A percentile compares a stretch with the other conserved stretches of the same genome.
Conservation (phyloP, 2,888 invertebrate species). For the Epinotia ramella region DNA sequence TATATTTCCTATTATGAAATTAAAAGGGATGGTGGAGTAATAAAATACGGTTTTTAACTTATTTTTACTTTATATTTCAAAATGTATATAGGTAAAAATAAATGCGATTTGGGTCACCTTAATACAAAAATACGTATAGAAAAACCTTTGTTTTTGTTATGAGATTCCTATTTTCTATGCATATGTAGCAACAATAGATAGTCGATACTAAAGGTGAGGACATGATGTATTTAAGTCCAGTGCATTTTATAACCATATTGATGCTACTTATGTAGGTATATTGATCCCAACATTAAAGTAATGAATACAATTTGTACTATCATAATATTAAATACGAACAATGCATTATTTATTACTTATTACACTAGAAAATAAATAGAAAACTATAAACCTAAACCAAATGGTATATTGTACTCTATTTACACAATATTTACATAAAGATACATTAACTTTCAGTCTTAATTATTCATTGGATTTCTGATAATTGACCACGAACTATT, state of each 20-base stretch:
- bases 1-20: constrained; percentile 7
- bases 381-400: constrained; percentile 26
- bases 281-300: constrained; percentile 20
- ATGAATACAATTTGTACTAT: constrained; percentile 68
- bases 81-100: constrained; percentile 57
- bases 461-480: constrained; percentile 46
- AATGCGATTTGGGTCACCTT: constrained; percentile 74
- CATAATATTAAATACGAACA: constrained; percentile 49
- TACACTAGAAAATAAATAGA: constrained; percentile 40
- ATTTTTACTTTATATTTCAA: constrained; percentile 37
- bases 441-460: constrained; percentile 58
- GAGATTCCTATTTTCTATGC: constrained; percentile 34
- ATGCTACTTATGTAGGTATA: constrained; percentile 26
- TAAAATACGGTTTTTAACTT: constrained; percentile 30
- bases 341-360: background rate
- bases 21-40: constrained; percentile 15
- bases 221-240: background rate
- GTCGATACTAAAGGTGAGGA: background rate
- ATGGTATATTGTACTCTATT: constrained; percentile 24
- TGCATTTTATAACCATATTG: constrained; percentile 2
- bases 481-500: background rate
- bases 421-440: constrained; percentile 56
- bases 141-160: constrained; percentile 49
- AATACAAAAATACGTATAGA: constrained; percentile 65
- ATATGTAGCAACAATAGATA: constrained; percentile 31